These are phyloP conservation scores for Prunella fulvescens DNA, from an alignment of 2,113 vertebrate species.

Conservation along the genomic window DNA sequence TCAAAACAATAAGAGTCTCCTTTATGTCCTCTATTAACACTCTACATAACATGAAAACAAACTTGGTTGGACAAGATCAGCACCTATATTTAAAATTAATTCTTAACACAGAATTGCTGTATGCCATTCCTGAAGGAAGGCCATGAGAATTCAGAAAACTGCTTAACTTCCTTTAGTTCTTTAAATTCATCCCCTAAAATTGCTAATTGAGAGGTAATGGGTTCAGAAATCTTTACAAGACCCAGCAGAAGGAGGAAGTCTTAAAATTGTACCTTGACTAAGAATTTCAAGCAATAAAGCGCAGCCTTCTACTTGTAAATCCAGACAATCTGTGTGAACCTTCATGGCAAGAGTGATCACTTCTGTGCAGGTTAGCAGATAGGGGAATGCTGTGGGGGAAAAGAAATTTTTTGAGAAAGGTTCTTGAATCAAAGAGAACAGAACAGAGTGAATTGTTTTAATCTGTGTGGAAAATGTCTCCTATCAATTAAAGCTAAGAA, in stretches of 20 bases:
- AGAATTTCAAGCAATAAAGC: slow-evolving; percentile 60
- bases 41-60: background rate
- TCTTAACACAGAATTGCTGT: background rate
- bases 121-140: background rate
- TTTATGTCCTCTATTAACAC: background rate
- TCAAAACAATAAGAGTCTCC: background rate
- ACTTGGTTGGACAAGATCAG: background rate
- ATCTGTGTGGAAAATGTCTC: background rate
- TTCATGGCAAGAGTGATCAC: slow-evolving; percentile 21
- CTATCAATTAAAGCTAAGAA: background rate
- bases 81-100: background rate
- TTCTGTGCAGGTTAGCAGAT: background rate
- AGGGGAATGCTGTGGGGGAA: slow-evolving; percentile 21
- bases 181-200: background rate
- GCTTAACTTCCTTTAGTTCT: background rate
- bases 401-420: background rate
- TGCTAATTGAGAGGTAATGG: background rate
- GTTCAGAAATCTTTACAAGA: background rate
- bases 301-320: slow-evolving; percentile 57
- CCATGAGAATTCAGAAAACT: background rate
- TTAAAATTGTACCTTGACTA: slow-evolving; percentile 17
- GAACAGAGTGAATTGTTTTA: background rate
- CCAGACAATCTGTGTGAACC: slow-evolving; percentile 23
- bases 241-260: background rate
- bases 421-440: background rate